These are phyloP conservation scores for Athene cunicularia DNA, from an alignment of 2,113 vertebrate genomes.

Conservation along the genomic window DNA sequence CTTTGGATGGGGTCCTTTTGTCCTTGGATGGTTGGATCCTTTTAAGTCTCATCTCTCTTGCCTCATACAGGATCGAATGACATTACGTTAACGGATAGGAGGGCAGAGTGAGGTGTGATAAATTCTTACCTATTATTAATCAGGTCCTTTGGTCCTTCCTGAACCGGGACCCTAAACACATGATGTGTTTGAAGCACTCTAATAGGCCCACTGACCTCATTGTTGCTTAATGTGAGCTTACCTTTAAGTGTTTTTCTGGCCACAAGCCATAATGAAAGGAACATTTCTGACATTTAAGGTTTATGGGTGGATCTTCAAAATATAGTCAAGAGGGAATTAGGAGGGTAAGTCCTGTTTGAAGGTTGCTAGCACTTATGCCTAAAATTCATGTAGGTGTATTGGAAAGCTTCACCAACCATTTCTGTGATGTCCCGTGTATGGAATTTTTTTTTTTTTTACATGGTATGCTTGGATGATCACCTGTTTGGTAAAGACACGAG, in stretches of 20 bases:
- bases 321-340: not conserved
- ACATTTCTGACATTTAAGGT: not conserved
- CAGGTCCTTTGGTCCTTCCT: not conserved
- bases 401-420: not conserved
- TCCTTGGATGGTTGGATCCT: not conserved
- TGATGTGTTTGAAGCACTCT: not conserved
- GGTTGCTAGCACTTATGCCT: not conserved
- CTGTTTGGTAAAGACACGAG: not conserved
- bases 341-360: not conserved
- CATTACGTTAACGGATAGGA: not conserved
- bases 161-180: fast-evolving
- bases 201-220: not conserved
- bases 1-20: not conserved
- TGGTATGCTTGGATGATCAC: not conserved
- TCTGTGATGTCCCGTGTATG: not conserved
- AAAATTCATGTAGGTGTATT: not conserved
- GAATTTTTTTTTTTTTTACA: not conserved
- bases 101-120: not conserved
- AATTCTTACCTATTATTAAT: not conserved
- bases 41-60: not conserved
- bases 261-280: not conserved
- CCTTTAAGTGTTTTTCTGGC: not conserved
- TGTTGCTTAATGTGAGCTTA: not conserved
- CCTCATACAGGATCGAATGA: not conserved
- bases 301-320: not conserved